These are phyloP conservation scores for Hassar affinis DNA, from an alignment of 2,113 vertebrate species.

Conservation along the genomic window DNA sequence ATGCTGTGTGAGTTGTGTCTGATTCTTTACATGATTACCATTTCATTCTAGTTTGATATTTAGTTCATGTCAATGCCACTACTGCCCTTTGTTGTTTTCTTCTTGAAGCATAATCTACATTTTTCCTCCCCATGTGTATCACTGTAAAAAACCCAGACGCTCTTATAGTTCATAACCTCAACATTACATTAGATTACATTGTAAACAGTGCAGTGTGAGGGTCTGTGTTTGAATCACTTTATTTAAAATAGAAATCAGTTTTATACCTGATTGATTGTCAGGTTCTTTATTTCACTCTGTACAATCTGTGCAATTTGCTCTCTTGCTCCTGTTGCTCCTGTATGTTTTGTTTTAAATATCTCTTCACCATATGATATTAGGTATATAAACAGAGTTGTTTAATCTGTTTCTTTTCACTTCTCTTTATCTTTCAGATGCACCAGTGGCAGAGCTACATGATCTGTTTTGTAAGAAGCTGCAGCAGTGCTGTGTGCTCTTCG, in stretches of 20 bases:
- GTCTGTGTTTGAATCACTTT: not conserved
- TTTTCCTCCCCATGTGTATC: not conserved
- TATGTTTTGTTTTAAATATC: not conserved
- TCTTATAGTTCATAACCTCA: not conserved
- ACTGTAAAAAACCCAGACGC: not conserved
- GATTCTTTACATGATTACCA: not conserved
- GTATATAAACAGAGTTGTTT: conserved; percentile 34
- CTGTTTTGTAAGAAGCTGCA: conserved; percentile 91
- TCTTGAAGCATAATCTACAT: not conserved
- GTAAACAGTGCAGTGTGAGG: not conserved
- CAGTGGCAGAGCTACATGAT: conserved; percentile 86
- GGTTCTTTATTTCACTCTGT: not conserved
- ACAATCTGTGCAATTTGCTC: not conserved
- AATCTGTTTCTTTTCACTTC: conserved; percentile 35
- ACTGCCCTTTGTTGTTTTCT: not conserved
- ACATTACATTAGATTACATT: not conserved
- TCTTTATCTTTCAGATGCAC: conserved; percentile 70
- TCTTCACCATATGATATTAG: not conserved
- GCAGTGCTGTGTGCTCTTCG: conserved; percentile 89
- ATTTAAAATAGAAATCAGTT: not conserved
- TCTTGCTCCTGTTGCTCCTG: not conserved
- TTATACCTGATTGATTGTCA: not conserved
- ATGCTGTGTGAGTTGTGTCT: too few species aligned
- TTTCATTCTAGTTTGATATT: not conserved
- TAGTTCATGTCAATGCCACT: not conserved